phyloP scores from a whole-genome alignment of 1,140 invertebrate species.

The Thaumatotibia leucotreta region DNA sequence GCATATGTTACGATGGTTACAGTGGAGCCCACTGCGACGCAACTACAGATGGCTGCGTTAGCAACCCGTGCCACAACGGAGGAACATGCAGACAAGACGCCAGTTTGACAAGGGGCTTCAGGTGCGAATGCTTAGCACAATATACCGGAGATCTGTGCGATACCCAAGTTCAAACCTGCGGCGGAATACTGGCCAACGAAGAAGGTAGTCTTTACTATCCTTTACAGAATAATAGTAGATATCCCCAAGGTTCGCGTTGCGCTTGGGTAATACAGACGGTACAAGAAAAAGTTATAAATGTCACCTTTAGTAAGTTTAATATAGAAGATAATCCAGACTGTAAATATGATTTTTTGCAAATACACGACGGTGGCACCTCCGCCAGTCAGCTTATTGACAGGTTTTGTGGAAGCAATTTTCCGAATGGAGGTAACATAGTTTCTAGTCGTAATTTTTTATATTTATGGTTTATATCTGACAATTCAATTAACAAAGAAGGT shows the following conservation, averaged over 20 bases:
- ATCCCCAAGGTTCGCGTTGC: constrained; percentile 84
- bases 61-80: constrained; percentile 89
- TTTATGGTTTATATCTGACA: constrained; percentile 88
- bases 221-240: constrained; percentile 72
- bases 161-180: constrained; percentile 77
- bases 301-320: constrained; percentile 86
- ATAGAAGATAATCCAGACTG: constrained; percentile 78
- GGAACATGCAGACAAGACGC: constrained; percentile 82
- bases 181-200: constrained; percentile 78
- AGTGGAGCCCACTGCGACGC: constrained; percentile 81
- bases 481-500: constrained; percentile 77
- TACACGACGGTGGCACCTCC: constrained; percentile 86
- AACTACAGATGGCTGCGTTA: constrained; percentile 78
- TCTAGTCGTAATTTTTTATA: constrained; percentile 85
- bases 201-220: constrained; percentile 83
- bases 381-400: constrained; percentile 82
- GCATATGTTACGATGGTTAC: constrained; percentile 79
- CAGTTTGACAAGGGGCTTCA: constrained; percentile 50
- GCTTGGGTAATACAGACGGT: constrained; percentile 86
- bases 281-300: constrained; percentile 83
- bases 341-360: constrained; percentile 81
- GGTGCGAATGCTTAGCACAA: constrained; percentile 79
- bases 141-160: constrained; percentile 58
- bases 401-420: constrained; percentile 84
- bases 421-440: constrained; percentile 82